These are phyloP conservation scores for Trissolcus brochymenae DNA, from an alignment of 2,888 invertebrate species.

Conservation along the genomic window DNA sequence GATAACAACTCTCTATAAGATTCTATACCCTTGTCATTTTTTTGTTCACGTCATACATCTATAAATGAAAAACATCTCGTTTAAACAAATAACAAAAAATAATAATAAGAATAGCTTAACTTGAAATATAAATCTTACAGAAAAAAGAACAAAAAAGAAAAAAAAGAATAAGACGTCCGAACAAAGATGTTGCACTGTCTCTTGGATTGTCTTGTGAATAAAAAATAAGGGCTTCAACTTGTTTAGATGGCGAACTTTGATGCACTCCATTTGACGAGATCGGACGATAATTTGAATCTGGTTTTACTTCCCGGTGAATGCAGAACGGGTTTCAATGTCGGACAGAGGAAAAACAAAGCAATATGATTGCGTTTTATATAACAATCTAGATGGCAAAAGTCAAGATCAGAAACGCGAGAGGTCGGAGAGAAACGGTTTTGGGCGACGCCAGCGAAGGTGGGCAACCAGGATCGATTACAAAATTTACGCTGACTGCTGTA, in stretches of 20 bases:
- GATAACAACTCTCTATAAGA: neutral
- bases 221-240: constrained; percentile 35
- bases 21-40: neutral
- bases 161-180: neutral
- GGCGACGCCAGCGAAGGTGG: too few relatives aligned
- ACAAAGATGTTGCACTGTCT: constrained; percentile 8
- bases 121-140: too few relatives aligned
- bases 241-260: constrained; percentile 50
- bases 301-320: constrained; percentile 32
- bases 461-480: too few relatives aligned
- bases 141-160: neutral
- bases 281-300: constrained; percentile 44
- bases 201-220: constrained; percentile 27
- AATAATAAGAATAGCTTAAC: too few relatives aligned
- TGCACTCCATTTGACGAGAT: constrained; percentile 47
- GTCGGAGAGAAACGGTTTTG: neutral
- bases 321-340: constrained; percentile 6
- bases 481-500: too few relatives aligned
- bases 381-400: constrained; percentile 39
- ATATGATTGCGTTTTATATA: constrained; percentile 30
- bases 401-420: constrained; percentile 24
- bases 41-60: too few relatives aligned
- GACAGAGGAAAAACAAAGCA: constrained; percentile 11
- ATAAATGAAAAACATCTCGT: too few relatives aligned
- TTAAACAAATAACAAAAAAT: too few relatives aligned